These are phyloP conservation scores for Mantis religiosa DNA, from an alignment of 2,888 invertebrate species.

Conservation along the genomic window DNA sequence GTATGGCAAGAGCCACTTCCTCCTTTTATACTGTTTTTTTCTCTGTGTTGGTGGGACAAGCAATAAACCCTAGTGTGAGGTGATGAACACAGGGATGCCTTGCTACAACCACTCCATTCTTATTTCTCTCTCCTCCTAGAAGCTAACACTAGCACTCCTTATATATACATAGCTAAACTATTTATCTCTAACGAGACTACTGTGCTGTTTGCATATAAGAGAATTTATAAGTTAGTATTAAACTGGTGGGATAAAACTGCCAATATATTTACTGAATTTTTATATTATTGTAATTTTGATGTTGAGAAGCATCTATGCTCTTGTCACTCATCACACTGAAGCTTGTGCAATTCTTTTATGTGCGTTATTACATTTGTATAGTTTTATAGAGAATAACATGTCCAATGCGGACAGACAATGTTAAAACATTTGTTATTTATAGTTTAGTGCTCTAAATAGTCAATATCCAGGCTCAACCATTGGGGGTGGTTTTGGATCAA, in stretches of 20 bases:
- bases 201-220: neutral
- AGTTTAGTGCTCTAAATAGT: neutral
- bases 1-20: neutral
- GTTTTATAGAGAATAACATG: neutral
- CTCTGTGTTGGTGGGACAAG: neutral
- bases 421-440: neutral
- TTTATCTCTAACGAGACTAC: neutral
- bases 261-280: neutral
- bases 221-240: neutral
- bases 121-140: neutral
- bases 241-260: neutral
- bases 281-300: neutral
- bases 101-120: neutral
- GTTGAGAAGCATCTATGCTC: neutral
- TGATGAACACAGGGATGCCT: neutral
- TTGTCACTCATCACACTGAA: neutral
- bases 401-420: neutral
- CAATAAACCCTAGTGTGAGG: neutral
- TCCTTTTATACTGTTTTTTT: neutral
- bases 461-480: neutral
- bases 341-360: conserved; percentile 7
- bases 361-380: conserved; percentile 10
- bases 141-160: neutral
- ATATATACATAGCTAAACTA: neutral
- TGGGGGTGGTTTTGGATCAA: too few relatives aligned